Conservation (phyloP, 2,113 vertebrate species). For the Hippoglossus stenolepis region DNA sequence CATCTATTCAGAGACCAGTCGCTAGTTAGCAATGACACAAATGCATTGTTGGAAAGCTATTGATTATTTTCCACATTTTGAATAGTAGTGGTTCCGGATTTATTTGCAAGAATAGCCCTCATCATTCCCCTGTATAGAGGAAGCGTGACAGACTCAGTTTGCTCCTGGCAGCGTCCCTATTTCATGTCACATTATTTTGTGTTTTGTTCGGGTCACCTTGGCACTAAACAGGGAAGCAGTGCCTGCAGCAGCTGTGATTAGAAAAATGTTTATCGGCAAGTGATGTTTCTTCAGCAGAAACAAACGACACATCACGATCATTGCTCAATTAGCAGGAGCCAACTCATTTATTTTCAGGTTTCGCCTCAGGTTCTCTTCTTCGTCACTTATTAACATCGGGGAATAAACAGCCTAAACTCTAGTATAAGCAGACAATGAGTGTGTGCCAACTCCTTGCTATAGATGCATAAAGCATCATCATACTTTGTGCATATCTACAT, state of each 20-base stretch:
- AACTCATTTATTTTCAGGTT: slow-evolving; percentile 83
- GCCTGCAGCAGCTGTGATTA: slow-evolving; percentile 82
- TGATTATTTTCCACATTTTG: slow-evolving; percentile 67
- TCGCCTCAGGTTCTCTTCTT: slow-evolving; percentile 64
- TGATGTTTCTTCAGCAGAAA: slow-evolving; percentile 75
- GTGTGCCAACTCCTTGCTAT: neutral
- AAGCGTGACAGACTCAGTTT: slow-evolving; percentile 75
- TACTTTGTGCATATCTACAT: slow-evolving; percentile 8
- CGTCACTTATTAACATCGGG: slow-evolving; percentile 64
- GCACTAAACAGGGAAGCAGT: slow-evolving; percentile 59
- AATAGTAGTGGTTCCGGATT: slow-evolving; percentile 66
- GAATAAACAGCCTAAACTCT: slow-evolving; percentile 40
- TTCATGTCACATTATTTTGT: slow-evolving; percentile 79
- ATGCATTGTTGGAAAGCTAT: slow-evolving; percentile 63
- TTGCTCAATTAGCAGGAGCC: slow-evolving; percentile 73
- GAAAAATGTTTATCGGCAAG: slow-evolving; percentile 83
- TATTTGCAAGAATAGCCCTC: slow-evolving; percentile 69
- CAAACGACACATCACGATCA: slow-evolving; percentile 72
- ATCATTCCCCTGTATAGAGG: slow-evolving; percentile 76
- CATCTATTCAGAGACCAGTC: slow-evolving; percentile 51
- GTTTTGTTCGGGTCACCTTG: slow-evolving; percentile 81
- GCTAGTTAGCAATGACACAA: slow-evolving; percentile 64
- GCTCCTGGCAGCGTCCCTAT: slow-evolving; percentile 76
- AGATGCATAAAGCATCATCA: slow-evolving; percentile 13
- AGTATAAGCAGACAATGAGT: slow-evolving; percentile 30